A percentile compares a stretch with the other conserved stretches of the same genome.
Conservation (phyloP, 2,888 invertebrate genomes). For the Phaedon cochleariae region DNA sequence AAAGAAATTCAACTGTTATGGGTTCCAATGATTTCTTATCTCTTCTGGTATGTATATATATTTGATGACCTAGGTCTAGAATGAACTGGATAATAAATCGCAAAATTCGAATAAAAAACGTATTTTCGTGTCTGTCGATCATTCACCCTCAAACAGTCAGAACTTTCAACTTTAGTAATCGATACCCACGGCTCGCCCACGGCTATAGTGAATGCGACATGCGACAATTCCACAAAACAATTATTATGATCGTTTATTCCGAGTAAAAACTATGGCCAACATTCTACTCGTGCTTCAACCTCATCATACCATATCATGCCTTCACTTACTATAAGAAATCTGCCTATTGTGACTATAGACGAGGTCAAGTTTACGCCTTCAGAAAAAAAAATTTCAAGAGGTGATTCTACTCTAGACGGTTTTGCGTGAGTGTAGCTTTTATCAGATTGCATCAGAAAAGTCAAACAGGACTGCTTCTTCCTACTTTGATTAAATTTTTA, state of each 20-base stretch:
- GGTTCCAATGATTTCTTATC: too few species aligned
- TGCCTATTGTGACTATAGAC: too few species aligned
- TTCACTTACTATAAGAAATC: too few species aligned
- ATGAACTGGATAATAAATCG: not conserved
- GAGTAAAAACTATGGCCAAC: not conserved
- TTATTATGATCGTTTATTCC: not conserved
- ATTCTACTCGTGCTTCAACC: not conserved
- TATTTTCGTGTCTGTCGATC: not conserved
- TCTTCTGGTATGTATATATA: too few species aligned
- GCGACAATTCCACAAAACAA: not conserved
- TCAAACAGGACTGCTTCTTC: too few species aligned
- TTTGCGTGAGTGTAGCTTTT: too few species aligned
- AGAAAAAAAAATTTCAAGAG: too few species aligned
- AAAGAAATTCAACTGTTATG: too few species aligned
- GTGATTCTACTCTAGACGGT: too few species aligned
- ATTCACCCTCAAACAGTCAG: not conserved
- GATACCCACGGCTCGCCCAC: not conserved
- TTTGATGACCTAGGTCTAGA: not conserved
- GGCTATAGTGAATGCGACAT: not conserved
- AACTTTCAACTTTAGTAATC: not conserved
- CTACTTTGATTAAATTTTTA: too few species aligned
- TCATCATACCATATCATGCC: not conserved
- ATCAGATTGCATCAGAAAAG: too few species aligned
- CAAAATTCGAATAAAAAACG: not conserved
- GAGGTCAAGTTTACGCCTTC: too few species aligned